Base-by-base conservation (phyloP, 2,888 invertebrate species). In the Tetrapedia diversipes region DNA sequence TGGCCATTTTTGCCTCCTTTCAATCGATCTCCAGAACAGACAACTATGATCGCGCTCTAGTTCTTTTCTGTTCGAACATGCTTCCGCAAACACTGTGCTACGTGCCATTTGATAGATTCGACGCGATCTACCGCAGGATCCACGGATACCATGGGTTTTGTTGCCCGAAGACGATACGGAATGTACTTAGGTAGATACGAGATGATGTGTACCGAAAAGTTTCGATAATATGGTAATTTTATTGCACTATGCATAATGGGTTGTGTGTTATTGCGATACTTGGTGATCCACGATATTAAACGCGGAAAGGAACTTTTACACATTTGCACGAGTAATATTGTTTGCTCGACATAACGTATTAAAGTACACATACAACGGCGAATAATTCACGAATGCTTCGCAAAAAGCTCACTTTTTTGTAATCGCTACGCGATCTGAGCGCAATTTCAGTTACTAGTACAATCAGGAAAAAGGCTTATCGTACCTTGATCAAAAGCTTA, bases 201-300 rank as follows among this genome's bases (percentile, higher is more conserved):
- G 24, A 49, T 27, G 11, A 27, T 27, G 47, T 49, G 24, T 49
- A 14, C 47, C 14, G 47, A 49, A 49, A 14, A 11, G 27, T 16
- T 49, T 49, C 43, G 27, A 11, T 11, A 10, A 27, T 27, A 41
- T 29, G 43, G 29, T 59, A 45, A 59, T 59, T 29, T 19, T 45
- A 22, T 60, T 29, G 29, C 32, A 1, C 6, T 19, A 29, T 43
- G 19, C 19, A 32, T 45, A 45, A 43, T 37, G 22, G 37, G n/a
- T 39, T 37, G 37, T 11, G 10, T 10, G 39, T 49, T 49, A 14
- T 49, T 14, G 14, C 47, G 47, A 7, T 49, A 49, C 24, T 27
- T 24, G 27, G 45, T 45, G 22, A 45, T 49, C 24, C 27, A 16
- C 6, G 16, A 14, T 27, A 49, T 27, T 14, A 14, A 24, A 16